Percentiles rank a stretch among this genome's conserved stretches.
Evolutionary conservation across 2,888 invertebrate genomes (phyloP).

Genomic region (Catonia carolina): DNA sequence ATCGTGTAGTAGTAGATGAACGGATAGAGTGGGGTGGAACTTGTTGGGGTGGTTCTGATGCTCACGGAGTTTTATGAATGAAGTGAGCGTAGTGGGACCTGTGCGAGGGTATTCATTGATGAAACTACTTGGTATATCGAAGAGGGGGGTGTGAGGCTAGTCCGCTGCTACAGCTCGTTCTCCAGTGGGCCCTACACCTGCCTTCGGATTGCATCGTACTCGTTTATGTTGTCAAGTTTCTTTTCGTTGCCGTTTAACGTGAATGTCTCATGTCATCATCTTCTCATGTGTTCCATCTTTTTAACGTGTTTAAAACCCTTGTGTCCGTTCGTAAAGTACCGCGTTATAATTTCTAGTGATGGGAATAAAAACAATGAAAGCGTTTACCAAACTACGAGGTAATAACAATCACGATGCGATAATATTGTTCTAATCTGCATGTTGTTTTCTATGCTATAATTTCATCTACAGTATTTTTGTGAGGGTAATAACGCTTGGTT

Average conservation of each 20-base stretch:
- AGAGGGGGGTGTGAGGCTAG: constrained; percentile 1
- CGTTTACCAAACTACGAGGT: constrained; percentile 81
- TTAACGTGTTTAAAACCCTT: no score
- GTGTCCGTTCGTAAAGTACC: no score
- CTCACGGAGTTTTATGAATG: constrained; percentile 5
- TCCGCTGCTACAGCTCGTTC: background rate
- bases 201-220: background rate
- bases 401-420: constrained; percentile 37
- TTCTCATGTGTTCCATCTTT: no score
- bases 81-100: constrained; percentile 6
- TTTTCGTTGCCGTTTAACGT: background rate
- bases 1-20: no score
- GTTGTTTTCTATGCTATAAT: no score
- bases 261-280: background rate
- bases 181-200: constrained; percentile 5
- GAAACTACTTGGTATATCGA: background rate
- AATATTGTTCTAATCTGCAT: no score
- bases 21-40: no score
- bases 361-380: constrained; percentile 85
- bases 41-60: no score
- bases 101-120: constrained; percentile 2
- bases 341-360: constrained; percentile 52
- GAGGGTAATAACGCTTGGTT: background rate
- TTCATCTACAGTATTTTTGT: no score
- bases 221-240: background rate